Percentiles rank a stretch among this genome's conserved stretches.
These are phyloP conservation scores for Styela plicata DNA, from an alignment of 23 tunicate genomes.

Conservation along the genomic window DNA sequence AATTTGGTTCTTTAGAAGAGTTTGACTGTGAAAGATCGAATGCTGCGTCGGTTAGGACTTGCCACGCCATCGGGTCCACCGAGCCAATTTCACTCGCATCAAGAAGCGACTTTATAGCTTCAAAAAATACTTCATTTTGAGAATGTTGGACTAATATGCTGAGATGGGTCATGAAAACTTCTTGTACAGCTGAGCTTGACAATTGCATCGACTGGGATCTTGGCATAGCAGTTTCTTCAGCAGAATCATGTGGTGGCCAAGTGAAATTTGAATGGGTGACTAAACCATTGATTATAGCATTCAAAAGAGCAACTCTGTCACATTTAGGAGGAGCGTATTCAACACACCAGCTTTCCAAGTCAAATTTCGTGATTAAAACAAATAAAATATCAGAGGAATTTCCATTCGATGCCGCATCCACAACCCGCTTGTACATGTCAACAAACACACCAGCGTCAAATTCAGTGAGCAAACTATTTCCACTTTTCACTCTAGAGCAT, in stretches of 20 bases:
- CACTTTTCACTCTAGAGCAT: slow-evolving; percentile 5
- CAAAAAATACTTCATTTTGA: neutral
- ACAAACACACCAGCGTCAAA: slow-evolving; percentile 43
- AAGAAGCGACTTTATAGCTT: neutral
- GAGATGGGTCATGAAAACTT: slow-evolving; percentile 63
- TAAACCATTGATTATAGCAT: slow-evolving; percentile 16
- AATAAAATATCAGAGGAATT: slow-evolving; percentile 73
- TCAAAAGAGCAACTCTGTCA: neutral
- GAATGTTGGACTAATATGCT: slow-evolving; percentile 35
- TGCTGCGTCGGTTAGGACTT: neutral
- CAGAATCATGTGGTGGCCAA: neutral
- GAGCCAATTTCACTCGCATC: slow-evolving; percentile 4
- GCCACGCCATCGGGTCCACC: slow-evolving; percentile 16
- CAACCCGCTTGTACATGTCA: slow-evolving; percentile 67
- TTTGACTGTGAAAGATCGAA: neutral
- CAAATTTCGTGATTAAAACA: slow-evolving; percentile 77
- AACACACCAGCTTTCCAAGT: slow-evolving; percentile 18
- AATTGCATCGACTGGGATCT: slow-evolving; percentile 16
- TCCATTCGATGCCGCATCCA: slow-evolving; percentile 50
- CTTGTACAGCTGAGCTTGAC: slow-evolving; percentile 73
- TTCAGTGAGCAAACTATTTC: neutral
- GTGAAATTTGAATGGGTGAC: neutral
- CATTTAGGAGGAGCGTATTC: slow-evolving; percentile 20
- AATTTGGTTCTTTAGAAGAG: neutral
- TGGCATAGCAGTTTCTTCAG: neutral